Evolutionary conservation across 1,140 invertebrate genomes (phyloP), one percentile per base, ranked within the genome.

Genomic region (Papilio helenus): DNA sequence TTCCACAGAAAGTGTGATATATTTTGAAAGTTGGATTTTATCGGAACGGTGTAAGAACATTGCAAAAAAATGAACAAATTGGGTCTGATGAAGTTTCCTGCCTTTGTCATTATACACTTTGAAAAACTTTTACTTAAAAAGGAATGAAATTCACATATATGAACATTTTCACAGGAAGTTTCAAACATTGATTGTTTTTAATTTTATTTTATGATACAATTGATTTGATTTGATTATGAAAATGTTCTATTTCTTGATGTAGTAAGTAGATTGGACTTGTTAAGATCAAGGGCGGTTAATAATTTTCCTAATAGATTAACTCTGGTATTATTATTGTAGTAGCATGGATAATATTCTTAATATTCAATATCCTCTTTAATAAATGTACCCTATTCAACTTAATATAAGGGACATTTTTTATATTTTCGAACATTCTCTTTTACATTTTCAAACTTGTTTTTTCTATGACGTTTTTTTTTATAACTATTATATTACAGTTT

Each of bases 21-120:
- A 61, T 61, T 23, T 61, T 61, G 26, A 23, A 61, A 10, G 7
- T 26, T 61, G 55, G 58, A 26, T 61, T 26, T 61, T 76, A 76
- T 76, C 0, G 3, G 26, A 61, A 23, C 51, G n/a, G n/a, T 58
- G 23, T 61, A 61, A 12, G 20, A n/a, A 16, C 23, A 12, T 26
- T 26, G 29, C 1, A 55, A 9, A 55, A 55, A 55, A 29, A 61
- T 23, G 23, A 23, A 0, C 0, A 61, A 3, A n/a, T 29, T 12
- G 23, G 12, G 9, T 61, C 9, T 23, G 10, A 61, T 14, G 58
- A 12, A 68, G 3, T 58, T 55, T 1, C 14, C 12, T 29, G 61
- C 61, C 61, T 68, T 68, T 16, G 61, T 34, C 20, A 34, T 68
- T 68, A 29, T 29, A 68, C 26, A 29, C 61, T 18, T 29, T 68